Evolutionary conservation across 2,113 vertebrate genomes (phyloP).

Genomic region (Martes martes): DNA sequence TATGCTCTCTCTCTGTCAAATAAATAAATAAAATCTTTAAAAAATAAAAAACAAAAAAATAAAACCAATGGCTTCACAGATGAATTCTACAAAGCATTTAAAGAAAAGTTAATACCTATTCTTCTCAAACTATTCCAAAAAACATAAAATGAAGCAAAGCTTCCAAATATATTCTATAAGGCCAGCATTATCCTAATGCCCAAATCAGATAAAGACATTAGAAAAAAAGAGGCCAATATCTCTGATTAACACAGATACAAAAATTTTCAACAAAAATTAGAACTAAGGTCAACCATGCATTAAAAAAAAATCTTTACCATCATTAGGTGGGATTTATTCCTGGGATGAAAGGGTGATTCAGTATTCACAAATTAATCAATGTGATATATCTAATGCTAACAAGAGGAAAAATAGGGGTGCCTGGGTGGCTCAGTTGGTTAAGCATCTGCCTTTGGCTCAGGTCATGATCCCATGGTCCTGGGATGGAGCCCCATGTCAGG

Average conservation of each 20-base stretch:
- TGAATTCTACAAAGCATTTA: not conserved
- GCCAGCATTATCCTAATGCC: not conserved
- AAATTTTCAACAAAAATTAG: not conserved
- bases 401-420: too few relatives aligned
- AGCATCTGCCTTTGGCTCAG: not conserved
- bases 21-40: too few relatives aligned
- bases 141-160: not conserved
- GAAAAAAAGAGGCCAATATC: not conserved
- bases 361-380: too few relatives aligned
- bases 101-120: not conserved
- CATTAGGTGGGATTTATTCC: too few relatives aligned
- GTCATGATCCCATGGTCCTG: not conserved
- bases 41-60: too few relatives aligned
- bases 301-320: too few relatives aligned
- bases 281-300: too few relatives aligned
- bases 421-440: too few relatives aligned
- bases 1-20: too few relatives aligned
- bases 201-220: not conserved
- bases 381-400: too few relatives aligned
- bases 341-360: too few relatives aligned
- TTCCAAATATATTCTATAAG: not conserved
- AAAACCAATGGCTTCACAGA: not conserved
- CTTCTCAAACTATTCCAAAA: not conserved
- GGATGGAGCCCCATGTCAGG: not conserved
- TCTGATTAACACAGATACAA: not conserved